Conservation (phyloP, 2,797 vertebrate species). For the Poecilia picta region DNA sequence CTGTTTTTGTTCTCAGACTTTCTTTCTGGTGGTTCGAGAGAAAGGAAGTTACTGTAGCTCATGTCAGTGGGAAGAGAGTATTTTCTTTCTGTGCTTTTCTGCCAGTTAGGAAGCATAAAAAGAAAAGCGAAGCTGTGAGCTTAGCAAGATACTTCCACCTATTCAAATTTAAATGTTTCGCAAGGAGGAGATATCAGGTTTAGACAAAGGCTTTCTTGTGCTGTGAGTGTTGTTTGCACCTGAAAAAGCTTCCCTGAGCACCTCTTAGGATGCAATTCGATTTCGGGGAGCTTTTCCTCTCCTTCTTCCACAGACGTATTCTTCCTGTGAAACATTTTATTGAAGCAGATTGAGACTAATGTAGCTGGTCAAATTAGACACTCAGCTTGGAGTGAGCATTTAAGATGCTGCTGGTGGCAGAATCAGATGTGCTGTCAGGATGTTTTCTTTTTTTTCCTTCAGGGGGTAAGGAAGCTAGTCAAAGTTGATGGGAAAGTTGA, state of each 20-base stretch:
- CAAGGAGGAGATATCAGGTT: constrained; percentile 50
- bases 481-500: background rate
- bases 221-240: constrained; percentile 24
- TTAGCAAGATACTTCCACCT: constrained; percentile 56
- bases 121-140: constrained; percentile 25
- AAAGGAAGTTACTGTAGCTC: constrained; percentile 59
- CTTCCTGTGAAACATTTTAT: constrained; percentile 19
- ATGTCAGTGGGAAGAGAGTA: constrained; percentile 50
- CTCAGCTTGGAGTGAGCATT: background rate
- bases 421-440: background rate
- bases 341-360: constrained; percentile 21
- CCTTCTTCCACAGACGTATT: constrained; percentile 14
- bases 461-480: background rate
- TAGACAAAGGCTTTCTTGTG: constrained; percentile 43
- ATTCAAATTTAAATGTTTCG: constrained; percentile 53
- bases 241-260: constrained; percentile 31
- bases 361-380: background rate
- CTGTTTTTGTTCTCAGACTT: constrained; percentile 24
- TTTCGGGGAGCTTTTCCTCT: constrained; percentile 23
- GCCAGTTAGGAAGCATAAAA: constrained; percentile 28
- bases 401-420: background rate
- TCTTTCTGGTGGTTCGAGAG: constrained; percentile 30
- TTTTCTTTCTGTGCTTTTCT: constrained; percentile 23
- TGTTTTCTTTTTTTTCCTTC: background rate
- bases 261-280: constrained; percentile 28